Base-by-base conservation (phyloP, 92 coral and sea anemone genomes). In the Epizoanthus fatuus region DNA sequence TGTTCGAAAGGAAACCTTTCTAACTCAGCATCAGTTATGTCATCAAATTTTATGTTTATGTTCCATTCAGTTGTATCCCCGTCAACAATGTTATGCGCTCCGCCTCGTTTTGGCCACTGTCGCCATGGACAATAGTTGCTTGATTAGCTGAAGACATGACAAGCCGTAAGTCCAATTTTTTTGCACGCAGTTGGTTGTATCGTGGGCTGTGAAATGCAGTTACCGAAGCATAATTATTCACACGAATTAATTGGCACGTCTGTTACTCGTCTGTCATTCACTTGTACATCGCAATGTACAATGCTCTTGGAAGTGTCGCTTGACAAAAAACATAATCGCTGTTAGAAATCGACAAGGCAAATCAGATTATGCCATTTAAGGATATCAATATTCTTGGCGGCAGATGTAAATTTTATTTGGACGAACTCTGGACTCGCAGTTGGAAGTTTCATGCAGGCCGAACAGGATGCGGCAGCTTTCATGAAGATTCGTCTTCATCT, bases 11-110 rank as follows among this genome's bases (percentile, higher is more conserved):
- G 85, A 52, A 89, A 39, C 45, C 78, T 49, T 22, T 47, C 63
- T 14, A 85, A 72, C 20, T 89, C 90, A 44, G 80, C 74, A 52
- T 89, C 89, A 14, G 70, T 67, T 4, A 89, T n/a, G 15, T 79
- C 90, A 79, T 89, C 83, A 85, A 84, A 84, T 20, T 42, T 66
- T 51, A 85, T 84, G 81, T 35, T 35, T 13, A 75, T n/a, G n/a
- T 89, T 85, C 90, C 90, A 84, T 74, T 89, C 85, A 49, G 78
- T 47, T 69, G 86, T 29, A 68, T 14, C 67, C 57, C 37, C 93
- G 20, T 57, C 16, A 57, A 57, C 13, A 57, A 7, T 16, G 6
- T 17, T 17, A 16, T 57, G 63, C 16, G 19, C 63, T 57, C 2
- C 7, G 16, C 63, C 6, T 57, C 16, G n/a, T 9, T 56, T 56